A percentile compares a stretch with the other conserved stretches of the same genome.
phyloP scores from a whole-genome alignment of 2,113 vertebrate genomes.

The Thamnophis sirtalis region DNA sequence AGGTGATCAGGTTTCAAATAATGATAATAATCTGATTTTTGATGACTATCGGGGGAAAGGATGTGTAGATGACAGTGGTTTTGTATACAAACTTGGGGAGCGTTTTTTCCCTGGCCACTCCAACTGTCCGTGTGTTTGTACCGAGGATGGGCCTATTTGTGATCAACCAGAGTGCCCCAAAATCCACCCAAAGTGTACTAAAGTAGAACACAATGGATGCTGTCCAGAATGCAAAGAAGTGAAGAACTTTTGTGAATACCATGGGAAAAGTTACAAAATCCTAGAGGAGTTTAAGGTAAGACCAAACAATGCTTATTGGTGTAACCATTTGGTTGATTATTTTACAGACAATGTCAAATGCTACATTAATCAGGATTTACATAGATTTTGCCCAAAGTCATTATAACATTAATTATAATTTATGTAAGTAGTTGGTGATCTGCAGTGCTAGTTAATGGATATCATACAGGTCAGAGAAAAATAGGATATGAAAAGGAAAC shows the following conservation, averaged over 20 bases:
- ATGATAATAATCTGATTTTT: slow-evolving; percentile 91
- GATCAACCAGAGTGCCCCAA: slow-evolving; percentile 97
- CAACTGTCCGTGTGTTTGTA: slow-evolving; percentile 97
- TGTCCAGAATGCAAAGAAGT: slow-evolving; percentile 99
- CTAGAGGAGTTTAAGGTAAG: slow-evolving; percentile 99
- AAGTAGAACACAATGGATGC: slow-evolving; percentile 98
- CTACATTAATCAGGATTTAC: background rate
- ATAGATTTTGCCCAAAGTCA: background rate
- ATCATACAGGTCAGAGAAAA: background rate
- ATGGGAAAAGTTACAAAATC: slow-evolving; percentile 95
- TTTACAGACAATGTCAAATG: background rate
- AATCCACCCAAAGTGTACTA: slow-evolving; percentile 98
- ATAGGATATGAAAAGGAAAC: background rate
- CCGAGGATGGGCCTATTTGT: slow-evolving; percentile 96
- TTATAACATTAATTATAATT: background rate
- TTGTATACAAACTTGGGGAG: slow-evolving; percentile 96
- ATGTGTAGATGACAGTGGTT: slow-evolving; percentile 98
- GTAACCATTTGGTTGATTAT: background rate
- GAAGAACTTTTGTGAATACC: slow-evolving; percentile 98
- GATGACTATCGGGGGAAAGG: slow-evolving; percentile 98
- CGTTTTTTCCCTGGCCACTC: slow-evolving; percentile 98
- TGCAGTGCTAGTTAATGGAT: background rate
- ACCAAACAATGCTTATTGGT: background rate
- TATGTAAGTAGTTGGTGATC: background rate
- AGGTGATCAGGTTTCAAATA: slow-evolving; percentile 84